These are phyloP conservation scores for Poicephalus meyeri DNA, from an alignment of 2,113 vertebrate species.

Conservation along the genomic window DNA sequence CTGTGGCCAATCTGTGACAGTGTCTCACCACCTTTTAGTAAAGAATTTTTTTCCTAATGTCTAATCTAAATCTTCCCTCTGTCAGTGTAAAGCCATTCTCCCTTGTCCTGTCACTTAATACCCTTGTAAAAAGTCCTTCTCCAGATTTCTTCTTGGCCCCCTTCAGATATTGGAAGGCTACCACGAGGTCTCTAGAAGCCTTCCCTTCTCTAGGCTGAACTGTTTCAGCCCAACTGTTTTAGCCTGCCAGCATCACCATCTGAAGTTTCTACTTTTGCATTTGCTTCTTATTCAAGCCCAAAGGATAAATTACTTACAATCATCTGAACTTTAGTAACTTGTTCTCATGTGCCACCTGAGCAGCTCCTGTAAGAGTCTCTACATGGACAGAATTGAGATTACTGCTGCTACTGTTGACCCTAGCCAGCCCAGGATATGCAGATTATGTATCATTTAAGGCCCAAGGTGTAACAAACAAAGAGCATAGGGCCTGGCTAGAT, in stretches of 20 bases:
- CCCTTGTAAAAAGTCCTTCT: neutral
- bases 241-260: neutral
- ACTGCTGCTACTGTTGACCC: neutral
- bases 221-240: neutral
- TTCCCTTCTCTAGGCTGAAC: neutral
- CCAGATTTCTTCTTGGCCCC: neutral
- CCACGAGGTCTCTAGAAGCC: neutral
- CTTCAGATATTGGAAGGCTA: neutral
- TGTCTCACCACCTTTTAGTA: neutral
- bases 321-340: neutral
- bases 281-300: neutral
- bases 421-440: neutral
- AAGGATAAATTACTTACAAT: neutral
- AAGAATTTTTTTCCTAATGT: neutral
- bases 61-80: neutral
- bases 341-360: neutral
- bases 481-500: neutral
- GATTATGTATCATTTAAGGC: neutral
- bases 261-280: neutral
- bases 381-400: neutral
- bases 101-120: neutral
- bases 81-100: neutral
- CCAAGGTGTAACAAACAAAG: neutral
- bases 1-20: neutral
- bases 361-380: neutral